A percentile compares a stretch with the other conserved stretches of the same genome.
Conservation (phyloP, 2,797 vertebrate species). For the Psittacula echo region DNA sequence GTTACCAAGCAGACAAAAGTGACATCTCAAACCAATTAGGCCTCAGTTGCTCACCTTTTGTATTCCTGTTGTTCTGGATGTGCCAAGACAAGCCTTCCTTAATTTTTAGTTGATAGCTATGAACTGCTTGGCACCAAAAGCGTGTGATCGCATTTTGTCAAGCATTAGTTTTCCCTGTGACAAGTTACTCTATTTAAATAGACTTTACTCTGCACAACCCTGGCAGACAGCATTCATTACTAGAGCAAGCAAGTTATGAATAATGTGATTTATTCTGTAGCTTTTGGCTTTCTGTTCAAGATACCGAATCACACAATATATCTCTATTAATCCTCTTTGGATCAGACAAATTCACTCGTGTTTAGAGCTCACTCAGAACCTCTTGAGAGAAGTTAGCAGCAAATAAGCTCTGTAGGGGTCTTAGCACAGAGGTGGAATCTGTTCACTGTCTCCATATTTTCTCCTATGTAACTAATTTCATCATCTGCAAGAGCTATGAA, state of each 20-base stretch:
- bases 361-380: conserved; percentile 7
- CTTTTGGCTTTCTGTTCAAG: conserved; percentile 21
- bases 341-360: not conserved
- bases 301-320: conserved; percentile 26
- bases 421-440: not conserved
- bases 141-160: not conserved
- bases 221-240: conserved; percentile 22
- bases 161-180: conserved; percentile 18
- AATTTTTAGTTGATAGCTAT: not conserved
- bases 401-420: not conserved
- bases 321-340: conserved; percentile 23
- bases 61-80: not conserved
- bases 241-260: conserved; percentile 4
- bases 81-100: not conserved
- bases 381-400: not conserved
- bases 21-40: not conserved
- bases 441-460: not conserved
- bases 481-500: not conserved
- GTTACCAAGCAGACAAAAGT: not conserved
- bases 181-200: conserved; percentile 31
- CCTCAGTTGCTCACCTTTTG: not conserved
- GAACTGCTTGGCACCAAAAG: conserved; percentile 7
- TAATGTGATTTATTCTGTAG: conserved; percentile 43
- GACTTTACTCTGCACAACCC: conserved; percentile 1
- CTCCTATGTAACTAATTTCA: not conserved